Conservation (phyloP, 2,797 vertebrate species). For the Xenentodon cancila region DNA sequence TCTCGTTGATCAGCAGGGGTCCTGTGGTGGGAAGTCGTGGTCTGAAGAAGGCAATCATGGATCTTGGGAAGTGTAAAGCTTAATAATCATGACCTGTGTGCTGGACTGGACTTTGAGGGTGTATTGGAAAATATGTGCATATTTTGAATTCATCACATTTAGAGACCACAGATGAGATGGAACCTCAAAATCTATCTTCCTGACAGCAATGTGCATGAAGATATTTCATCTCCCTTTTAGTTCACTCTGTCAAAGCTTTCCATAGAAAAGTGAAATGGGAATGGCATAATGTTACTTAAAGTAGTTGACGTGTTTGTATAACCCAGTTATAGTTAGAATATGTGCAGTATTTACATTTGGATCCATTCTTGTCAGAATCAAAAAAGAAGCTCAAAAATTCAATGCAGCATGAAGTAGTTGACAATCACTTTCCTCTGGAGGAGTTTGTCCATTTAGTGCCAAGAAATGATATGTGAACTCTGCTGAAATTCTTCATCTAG, state of each 20-base stretch:
- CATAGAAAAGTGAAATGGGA: slow-evolving; percentile 11
- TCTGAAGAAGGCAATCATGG: slow-evolving; percentile 54
- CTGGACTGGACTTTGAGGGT: slow-evolving; percentile 47
- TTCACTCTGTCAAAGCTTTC: slow-evolving; percentile 28
- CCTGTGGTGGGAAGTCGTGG: slow-evolving; percentile 74
- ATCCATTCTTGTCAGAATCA: too few relatives aligned
- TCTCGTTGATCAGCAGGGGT: slow-evolving; percentile 55
- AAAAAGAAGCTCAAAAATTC: background rate
- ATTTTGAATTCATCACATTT: slow-evolving; percentile 65
- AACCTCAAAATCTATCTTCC: slow-evolving; percentile 56
- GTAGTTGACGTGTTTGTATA: slow-evolving; percentile 6
- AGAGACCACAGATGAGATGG: slow-evolving; percentile 54
- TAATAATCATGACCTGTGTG: slow-evolving; percentile 65
- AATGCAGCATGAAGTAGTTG: background rate
- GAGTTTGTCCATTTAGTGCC: too few relatives aligned
- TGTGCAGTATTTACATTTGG: background rate
- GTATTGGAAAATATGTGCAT: slow-evolving; percentile 71
- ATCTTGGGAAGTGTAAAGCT: slow-evolving; percentile 67
- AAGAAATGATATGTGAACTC: too few relatives aligned
- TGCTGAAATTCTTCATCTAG: too few relatives aligned
- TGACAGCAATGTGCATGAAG: slow-evolving; percentile 39
- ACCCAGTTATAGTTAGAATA: slow-evolving; percentile 9
- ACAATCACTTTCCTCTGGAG: background rate
- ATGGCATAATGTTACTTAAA: slow-evolving; percentile 8
- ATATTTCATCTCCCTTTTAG: slow-evolving; percentile 47